Base-by-base conservation (phyloP, 2,888 invertebrate species). In the Alsophila aescularia region DNA sequence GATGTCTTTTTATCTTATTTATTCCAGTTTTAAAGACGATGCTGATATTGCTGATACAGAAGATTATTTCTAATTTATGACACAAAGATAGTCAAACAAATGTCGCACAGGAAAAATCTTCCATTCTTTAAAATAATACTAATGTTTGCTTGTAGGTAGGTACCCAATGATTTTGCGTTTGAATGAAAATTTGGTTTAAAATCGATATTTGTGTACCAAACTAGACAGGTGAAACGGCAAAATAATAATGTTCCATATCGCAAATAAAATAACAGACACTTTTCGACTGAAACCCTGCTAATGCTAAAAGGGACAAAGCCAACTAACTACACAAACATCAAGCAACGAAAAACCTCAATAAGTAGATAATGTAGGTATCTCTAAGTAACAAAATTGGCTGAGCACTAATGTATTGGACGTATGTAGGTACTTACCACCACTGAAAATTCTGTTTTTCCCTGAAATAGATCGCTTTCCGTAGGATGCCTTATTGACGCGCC, bases 391-490 rank as follows among this genome's bases (percentile, higher is more conserved):
- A 21, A 49, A 50, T 45, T 29, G 45, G 41, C 16, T 35, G 13
- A 39, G 35, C 52, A 42, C 53, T 58, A 53, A 53, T 47, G 53
- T 47, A 50, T 51, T 42, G 48, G 41, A 31, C 48, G 36, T 58
- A 53, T 62, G 60, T 58, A 53, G 61, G 60, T 58, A 68, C 67
- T 64, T 56, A 68, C 67, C 67, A 54, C 54, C 52, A 48, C 72
- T 79, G 75, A 80, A 56, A 82, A 79, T 73, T 62, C 69, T 68
- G 64, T 63, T 60, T 61, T 68, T 60, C 73, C 69, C 68, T 69
- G 69, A 68, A 68, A 68, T 61, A 69, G 68, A 71, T 70, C 69
- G 69, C 61, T 66, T 75, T 72, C 71, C 73, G 67, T 61, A 49
- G 59, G 64, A 60, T 62, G 60, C 62, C 58, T 62, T 76, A 77